Percentiles rank a stretch among this genome's conserved stretches.
phyloP scores from a whole-genome alignment of 2,888 invertebrate genomes.

The Polydrusus cervinus region DNA sequence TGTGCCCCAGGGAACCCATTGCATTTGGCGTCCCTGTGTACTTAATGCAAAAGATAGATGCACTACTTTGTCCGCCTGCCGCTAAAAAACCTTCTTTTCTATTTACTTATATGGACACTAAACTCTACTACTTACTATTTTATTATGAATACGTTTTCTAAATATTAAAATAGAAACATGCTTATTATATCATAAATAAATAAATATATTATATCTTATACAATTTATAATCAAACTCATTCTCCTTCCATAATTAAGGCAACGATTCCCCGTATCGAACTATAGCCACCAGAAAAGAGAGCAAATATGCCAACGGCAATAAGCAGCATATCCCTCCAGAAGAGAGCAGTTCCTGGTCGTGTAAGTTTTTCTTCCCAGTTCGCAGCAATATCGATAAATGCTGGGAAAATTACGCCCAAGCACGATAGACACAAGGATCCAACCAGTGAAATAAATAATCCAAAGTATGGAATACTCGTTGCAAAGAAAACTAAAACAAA shows the following conservation, averaged over 20 bases:
- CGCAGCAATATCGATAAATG: slow-evolving; percentile 83
- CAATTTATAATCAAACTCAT: too few relatives aligned
- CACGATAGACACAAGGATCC: slow-evolving; percentile 84
- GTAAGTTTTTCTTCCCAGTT: slow-evolving; percentile 76
- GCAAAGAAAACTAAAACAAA: slow-evolving; percentile 79
- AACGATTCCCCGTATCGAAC: slow-evolving; percentile 73
- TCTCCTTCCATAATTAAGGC: slow-evolving; percentile 50
- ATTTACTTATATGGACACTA: too few relatives aligned
- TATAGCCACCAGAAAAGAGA: slow-evolving; percentile 75
- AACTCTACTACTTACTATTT: too few relatives aligned
- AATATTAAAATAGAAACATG: too few relatives aligned
- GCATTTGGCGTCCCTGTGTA: too few relatives aligned
- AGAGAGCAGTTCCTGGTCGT: slow-evolving; percentile 70
- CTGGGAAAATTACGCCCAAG: slow-evolving; percentile 83
- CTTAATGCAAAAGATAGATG: too few relatives aligned
- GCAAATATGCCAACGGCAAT: slow-evolving; percentile 74
- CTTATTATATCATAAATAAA: too few relatives aligned
- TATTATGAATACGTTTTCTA: too few relatives aligned
- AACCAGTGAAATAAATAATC: slow-evolving; percentile 83
- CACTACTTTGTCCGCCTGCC: too few relatives aligned
- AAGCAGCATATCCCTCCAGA: slow-evolving; percentile 72
- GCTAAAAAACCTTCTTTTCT: too few relatives aligned
- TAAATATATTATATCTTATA: too few relatives aligned
- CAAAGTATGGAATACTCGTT: slow-evolving; percentile 80
- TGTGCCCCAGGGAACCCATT: too few relatives aligned